phyloP scores from a whole-genome alignment of 2,888 invertebrate genomes.

The Eledona agricola region DNA sequence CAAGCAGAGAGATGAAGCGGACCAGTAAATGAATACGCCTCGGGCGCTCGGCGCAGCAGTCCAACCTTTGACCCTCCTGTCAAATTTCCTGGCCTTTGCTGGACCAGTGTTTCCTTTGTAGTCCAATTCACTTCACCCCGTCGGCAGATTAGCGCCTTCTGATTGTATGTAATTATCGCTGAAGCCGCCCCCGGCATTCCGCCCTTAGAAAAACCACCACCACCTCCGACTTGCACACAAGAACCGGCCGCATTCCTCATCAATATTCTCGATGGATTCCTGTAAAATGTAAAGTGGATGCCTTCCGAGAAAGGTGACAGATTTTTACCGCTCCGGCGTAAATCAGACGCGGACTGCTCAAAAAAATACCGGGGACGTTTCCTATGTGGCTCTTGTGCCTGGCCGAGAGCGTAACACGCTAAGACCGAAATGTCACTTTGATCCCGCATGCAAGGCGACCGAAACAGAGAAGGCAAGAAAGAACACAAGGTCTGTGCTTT shows the following conservation, averaged over 20 bases:
- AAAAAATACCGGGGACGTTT: no score
- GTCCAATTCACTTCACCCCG: slow-evolving; percentile 51
- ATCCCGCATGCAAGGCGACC: no score
- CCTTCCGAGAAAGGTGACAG: slow-evolving; percentile 37
- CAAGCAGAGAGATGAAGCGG: slow-evolving; percentile 37
- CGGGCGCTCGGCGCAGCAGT: slow-evolving; percentile 41
- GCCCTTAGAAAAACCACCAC: no score
- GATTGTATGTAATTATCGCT: slow-evolving; percentile 56
- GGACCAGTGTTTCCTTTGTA: slow-evolving; percentile 59
- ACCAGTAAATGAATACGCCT: slow-evolving; percentile 51
- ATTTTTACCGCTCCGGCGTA: slow-evolving; percentile 39
- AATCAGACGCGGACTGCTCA: slow-evolving; percentile 42
- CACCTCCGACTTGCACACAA: no score
- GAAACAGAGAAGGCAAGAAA: background rate
- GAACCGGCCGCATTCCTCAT: slow-evolving; percentile 36
- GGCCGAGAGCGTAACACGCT: no score
- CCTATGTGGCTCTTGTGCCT: no score
- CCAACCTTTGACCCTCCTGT: slow-evolving; percentile 59
- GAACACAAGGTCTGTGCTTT: slow-evolving; percentile 5
- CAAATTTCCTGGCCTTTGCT: slow-evolving; percentile 62
- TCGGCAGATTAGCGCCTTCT: slow-evolving; percentile 54
- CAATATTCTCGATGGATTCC: slow-evolving; percentile 37
- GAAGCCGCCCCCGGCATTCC: slow-evolving; percentile 25
- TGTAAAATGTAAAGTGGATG: slow-evolving; percentile 41
- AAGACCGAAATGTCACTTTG: no score